Conservation (phyloP, 2,113 vertebrate species). For the Grallaria varia region DNA sequence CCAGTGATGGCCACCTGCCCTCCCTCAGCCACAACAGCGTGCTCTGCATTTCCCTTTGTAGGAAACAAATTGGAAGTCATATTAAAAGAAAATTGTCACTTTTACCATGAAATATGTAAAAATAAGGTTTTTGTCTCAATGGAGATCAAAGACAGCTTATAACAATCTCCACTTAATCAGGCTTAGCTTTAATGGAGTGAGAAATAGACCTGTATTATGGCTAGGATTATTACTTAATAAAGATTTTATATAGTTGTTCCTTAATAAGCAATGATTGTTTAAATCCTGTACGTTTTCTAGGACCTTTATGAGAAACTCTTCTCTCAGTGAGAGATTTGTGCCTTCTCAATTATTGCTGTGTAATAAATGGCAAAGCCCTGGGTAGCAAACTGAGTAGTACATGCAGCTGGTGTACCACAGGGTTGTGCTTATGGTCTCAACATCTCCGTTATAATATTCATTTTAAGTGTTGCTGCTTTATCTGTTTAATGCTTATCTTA, state of each 20-base stretch:
- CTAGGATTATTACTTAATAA: background rate
- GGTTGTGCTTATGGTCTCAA: background rate
- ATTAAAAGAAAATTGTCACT: background rate
- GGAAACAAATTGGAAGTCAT: background rate
- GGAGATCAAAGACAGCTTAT: background rate
- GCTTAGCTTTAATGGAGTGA: background rate
- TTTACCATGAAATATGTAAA: background rate
- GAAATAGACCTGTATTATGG: background rate
- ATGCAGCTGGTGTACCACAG: background rate
- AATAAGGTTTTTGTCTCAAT: background rate
- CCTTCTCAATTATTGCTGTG: background rate
- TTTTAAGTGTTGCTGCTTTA: background rate
- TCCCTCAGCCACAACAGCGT: rapidly evolving
- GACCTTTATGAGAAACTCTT: background rate
- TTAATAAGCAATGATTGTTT: background rate
- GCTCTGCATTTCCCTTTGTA: background rate
- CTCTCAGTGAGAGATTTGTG: background rate
- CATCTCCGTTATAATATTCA: background rate
- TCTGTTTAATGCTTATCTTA: background rate
- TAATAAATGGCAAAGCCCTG: background rate
- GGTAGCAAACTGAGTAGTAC: background rate
- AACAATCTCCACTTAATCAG: background rate
- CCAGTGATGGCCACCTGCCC: background rate
- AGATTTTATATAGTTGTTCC: background rate
- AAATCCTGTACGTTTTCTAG: background rate